Evolutionary conservation across 2,113 vertebrate genomes (phyloP).

Genomic region (Sylvicapra grimmia): DNA sequence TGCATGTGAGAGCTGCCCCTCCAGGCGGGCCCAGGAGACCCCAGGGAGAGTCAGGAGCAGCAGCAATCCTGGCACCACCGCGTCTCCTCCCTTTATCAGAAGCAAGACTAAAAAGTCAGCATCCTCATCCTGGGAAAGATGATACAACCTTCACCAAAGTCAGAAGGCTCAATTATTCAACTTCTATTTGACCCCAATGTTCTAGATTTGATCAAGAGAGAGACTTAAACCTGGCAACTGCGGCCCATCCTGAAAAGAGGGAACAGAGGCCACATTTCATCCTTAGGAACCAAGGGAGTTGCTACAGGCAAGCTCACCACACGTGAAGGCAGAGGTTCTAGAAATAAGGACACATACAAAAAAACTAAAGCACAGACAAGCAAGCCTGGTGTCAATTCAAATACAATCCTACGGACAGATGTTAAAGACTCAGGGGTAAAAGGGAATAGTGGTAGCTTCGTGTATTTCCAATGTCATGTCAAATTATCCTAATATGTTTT

Average conservation of each 20-base stretch:
- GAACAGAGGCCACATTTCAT: not conserved
- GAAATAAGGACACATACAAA: not conserved
- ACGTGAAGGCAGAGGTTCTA: not conserved
- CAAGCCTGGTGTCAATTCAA: not conserved
- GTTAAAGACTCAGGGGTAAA: not conserved
- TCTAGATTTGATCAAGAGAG: not conserved
- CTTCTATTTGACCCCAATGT: not conserved
- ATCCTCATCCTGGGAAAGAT: not conserved
- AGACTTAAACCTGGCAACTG: not conserved
- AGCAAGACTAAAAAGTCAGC: not conserved
- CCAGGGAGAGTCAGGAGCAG: fast-evolving
- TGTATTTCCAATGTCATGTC: not conserved
- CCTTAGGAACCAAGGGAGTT: not conserved
- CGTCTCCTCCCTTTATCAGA: not conserved
- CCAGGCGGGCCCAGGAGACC: not conserved
- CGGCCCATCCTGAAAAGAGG: not conserved
- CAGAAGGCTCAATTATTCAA: not conserved
- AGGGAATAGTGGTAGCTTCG: not conserved
- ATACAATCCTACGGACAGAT: not conserved
- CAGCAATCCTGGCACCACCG: no score
- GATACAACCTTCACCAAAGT: not conserved
- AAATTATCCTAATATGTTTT: not conserved
- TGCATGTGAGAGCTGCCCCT: not conserved
- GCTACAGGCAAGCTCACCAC: not conserved
- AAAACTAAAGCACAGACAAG: not conserved